Percentiles rank a stretch among this genome's conserved stretches.
Conservation (phyloP, 1,140 invertebrate genomes). For the Caenorhabditis tropicalis region DNA sequence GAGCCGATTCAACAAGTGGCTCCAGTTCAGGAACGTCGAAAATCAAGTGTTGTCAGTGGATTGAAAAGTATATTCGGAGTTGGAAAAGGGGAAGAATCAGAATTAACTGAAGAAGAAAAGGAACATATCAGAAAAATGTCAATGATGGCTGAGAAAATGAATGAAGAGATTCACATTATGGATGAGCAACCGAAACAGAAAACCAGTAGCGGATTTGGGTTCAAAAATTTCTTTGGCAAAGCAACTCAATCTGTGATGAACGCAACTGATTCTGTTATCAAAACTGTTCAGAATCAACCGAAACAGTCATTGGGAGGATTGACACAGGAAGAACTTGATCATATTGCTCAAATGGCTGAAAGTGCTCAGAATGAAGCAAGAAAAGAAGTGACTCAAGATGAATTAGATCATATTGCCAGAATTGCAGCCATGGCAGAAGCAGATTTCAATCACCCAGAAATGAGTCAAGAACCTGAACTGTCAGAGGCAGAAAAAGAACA, state of each 20-base stretch:
- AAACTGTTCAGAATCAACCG: neutral
- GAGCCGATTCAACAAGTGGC: neutral
- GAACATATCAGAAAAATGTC: conserved; percentile 52
- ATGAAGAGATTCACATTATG: neutral
- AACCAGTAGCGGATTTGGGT: neutral
- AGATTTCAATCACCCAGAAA: neutral
- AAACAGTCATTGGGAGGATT: neutral
- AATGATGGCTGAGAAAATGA: conserved; percentile 34
- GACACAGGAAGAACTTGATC: neutral
- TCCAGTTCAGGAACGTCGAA: conserved; percentile 4
- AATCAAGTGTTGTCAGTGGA: conserved; percentile 35
- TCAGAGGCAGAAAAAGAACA: neutral
- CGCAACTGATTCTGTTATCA: neutral
- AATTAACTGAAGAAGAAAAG: conserved; percentile 37
- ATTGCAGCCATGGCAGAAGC: conserved; percentile 27
- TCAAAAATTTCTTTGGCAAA: conserved; percentile 48
- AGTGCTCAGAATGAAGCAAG: conserved; percentile 17
- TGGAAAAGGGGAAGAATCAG: neutral
- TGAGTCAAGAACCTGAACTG: neutral
- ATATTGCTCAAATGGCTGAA: neutral
- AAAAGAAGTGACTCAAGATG: conserved; percentile 35
- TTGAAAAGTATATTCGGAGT: conserved; percentile 7
- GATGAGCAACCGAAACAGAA: neutral
- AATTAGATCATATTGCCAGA: conserved; percentile 50
- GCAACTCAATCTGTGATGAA: conserved; percentile 51